These are phyloP conservation scores for Drosophila rhopaloa DNA, from an alignment of 1,140 invertebrate species.

Conservation along the genomic window DNA sequence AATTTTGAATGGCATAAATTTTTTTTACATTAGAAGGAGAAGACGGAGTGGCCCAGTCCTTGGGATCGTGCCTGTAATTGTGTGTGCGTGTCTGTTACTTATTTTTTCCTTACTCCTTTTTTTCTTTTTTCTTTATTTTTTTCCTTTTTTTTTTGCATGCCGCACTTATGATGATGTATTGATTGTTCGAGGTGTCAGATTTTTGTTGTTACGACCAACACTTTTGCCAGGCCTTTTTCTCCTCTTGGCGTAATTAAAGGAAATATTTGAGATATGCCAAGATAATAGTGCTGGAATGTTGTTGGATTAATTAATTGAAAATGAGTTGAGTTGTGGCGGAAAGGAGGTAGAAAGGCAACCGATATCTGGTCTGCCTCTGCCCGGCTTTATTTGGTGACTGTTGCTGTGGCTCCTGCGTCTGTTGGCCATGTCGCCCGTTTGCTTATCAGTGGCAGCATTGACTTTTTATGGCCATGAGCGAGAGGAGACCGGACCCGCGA, in stretches of 20 bases:
- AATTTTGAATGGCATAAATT: slow-evolving; percentile 83
- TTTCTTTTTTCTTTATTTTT: slow-evolving; percentile 15
- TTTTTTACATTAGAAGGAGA: slow-evolving; percentile 63
- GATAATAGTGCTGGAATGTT: slow-evolving; percentile 82
- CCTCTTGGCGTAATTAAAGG: slow-evolving; percentile 75
- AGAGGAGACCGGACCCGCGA: slow-evolving; percentile 19
- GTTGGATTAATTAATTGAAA: slow-evolving; percentile 84
- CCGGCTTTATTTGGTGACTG: slow-evolving; percentile 54
- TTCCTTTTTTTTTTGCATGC: slow-evolving; percentile 53
- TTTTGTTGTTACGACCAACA: slow-evolving; percentile 57
- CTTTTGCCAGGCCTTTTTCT: slow-evolving; percentile 12
- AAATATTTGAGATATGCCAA: slow-evolving; percentile 82
- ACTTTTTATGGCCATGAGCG: slow-evolving; percentile 75
- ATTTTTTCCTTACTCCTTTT: slow-evolving; percentile 37
- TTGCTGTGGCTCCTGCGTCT: slow-evolving; percentile 44
- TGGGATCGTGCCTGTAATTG: slow-evolving; percentile 68
- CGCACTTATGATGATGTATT: slow-evolving; percentile 82
- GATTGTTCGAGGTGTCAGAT: slow-evolving; percentile 82
- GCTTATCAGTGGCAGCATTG: slow-evolving; percentile 78
- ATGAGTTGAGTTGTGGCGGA: slow-evolving; percentile 75
- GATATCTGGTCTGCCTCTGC: slow-evolving; percentile 28
- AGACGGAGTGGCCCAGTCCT: slow-evolving; percentile 41
- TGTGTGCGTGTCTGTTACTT: slow-evolving; percentile 69
- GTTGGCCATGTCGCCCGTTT: slow-evolving; percentile 76
- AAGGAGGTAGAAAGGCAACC: slow-evolving; percentile 1